Base-by-base conservation (phyloP, 2,888 invertebrate species). In the Sminthurides aquaticus region DNA sequence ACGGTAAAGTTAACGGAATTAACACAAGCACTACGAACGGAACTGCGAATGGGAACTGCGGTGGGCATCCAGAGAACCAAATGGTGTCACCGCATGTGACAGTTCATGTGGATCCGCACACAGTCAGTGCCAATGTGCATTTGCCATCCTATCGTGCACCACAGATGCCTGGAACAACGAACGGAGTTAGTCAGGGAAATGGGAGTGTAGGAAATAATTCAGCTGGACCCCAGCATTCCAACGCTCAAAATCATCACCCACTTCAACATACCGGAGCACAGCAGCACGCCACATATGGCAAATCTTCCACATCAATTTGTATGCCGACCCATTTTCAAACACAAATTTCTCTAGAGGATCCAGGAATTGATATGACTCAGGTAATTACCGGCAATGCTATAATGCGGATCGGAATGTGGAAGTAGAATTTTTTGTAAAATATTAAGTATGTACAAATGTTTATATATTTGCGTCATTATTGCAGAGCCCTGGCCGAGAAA, bases 401-500 rank as follows among this genome's bases (percentile, higher is more conserved):
- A n/a, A n/a, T n/a, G n/a, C n/a, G n/a, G 15, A 25, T 48, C 24
- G 3, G 34, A 59, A 8, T 59, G 18, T n/a, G 43, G 22, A 59
- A 59, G n/a, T 20, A 5, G 20, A 54, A 5, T 8, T 20, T 18
- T n/a, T n/a, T n/a, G 18, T 18, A 43, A 18, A 15, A 43, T 18
- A 43, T 15, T n/a, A n/a, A n/a, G n/a, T n/a, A 28, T 54, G 54
- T 5, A 26, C 1, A 49, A 25, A 27, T 65, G 20, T 25, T 49
- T 8, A 24, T 60, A 28, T 60, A 49, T 60, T 60, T 20, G 25
- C n/a, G 20, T 52, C 5, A 22, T 3, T 26, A 20, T 52, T 78
- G n/a, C 81, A 88, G 86, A 91, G 91, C 76, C 92, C 93, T 54
- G 93, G 93, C n/a, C 85, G 93, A 67, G 92, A 93, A 80, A 92